phyloP scores from a whole-genome alignment of 1,140 invertebrate genomes.

The Lepidostoma basale region DNA sequence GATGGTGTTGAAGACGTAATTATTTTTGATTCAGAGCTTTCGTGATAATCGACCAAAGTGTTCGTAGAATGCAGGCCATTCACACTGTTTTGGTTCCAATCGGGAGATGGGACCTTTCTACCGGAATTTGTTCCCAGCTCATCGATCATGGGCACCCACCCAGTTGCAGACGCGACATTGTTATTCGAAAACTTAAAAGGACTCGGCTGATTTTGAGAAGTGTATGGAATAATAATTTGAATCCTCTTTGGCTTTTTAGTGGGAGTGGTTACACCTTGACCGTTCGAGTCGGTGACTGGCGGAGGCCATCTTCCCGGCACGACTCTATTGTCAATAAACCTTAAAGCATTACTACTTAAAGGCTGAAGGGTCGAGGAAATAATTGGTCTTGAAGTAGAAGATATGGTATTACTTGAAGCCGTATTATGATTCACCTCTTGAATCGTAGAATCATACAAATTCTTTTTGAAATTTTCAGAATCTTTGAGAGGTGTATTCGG shows the following conservation, averaged over 20 bases:
- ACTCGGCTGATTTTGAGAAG: conserved; percentile 65
- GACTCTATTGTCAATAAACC: conserved; percentile 50
- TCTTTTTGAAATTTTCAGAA: conserved; percentile 51
- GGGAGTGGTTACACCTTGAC: conserved; percentile 38
- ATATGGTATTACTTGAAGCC: conserved; percentile 16
- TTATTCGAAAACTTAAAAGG: conserved; percentile 57
- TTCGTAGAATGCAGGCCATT: conserved; percentile 33
- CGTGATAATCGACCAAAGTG: conserved; percentile 39
- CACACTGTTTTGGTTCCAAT: conserved; percentile 47
- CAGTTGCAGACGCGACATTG: conserved; percentile 47
- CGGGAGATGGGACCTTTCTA: conserved; percentile 59
- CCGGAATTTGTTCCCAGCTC: conserved; percentile 52
- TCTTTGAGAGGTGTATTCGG: conserved; percentile 59
- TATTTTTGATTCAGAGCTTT: conserved; percentile 46
- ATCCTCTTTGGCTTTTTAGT: conserved; percentile 62
- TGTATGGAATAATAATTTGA: conserved; percentile 81
- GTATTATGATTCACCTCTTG: conserved; percentile 7
- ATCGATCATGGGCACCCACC: conserved; percentile 50
- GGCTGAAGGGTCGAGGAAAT: background rate
- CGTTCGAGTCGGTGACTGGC: conserved; percentile 38
- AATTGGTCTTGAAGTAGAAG: conserved; percentile 3
- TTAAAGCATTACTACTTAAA: conserved; percentile 41
- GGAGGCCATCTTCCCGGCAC: conserved; percentile 48
- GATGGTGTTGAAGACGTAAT: conserved; percentile 36
- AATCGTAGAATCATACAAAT: background rate